phyloP scores from a whole-genome alignment of 2,888 invertebrate species.

The Macrophya alboannulata region DNA sequence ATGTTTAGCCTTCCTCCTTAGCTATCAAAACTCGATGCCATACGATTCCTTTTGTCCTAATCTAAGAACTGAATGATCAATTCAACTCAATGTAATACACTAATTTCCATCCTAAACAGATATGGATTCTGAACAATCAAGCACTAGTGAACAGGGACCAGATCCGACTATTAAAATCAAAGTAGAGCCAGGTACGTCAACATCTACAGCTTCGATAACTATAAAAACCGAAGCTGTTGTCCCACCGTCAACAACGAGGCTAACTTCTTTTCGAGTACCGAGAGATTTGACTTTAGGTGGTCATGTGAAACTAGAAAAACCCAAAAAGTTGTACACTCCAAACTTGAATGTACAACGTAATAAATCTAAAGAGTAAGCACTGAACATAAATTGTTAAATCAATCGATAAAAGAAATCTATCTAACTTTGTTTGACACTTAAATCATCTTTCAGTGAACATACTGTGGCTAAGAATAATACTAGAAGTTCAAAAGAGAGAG shows the following conservation, averaged over 20 bases:
- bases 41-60: background rate
- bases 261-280: slow-evolving; percentile 76
- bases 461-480: slow-evolving; percentile 64
- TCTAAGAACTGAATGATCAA: background rate
- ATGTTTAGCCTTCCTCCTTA: background rate
- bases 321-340: slow-evolving; percentile 75
- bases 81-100: background rate
- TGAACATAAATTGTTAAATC: background rate
- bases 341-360: slow-evolving; percentile 77
- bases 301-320: slow-evolving; percentile 72
- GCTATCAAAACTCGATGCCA: background rate
- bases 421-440: background rate
- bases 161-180: slow-evolving; percentile 66
- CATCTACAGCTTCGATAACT: slow-evolving; percentile 61
- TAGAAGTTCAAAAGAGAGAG: slow-evolving; percentile 54
- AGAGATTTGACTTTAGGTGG: slow-evolving; percentile 78
- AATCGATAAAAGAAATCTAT: background rate
- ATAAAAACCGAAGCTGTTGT: slow-evolving; percentile 74
- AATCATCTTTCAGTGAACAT: slow-evolving; percentile 52
- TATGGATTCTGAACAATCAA: slow-evolving; percentile 64
- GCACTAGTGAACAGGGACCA: background rate
- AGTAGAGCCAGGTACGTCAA: slow-evolving; percentile 68
- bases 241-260: slow-evolving; percentile 66
- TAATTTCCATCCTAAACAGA: background rate
- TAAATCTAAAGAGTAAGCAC: slow-evolving; percentile 76